phyloP scores from a whole-genome alignment of 2,113 vertebrate genomes.

The Paramisgurnus dabryanus region DNA sequence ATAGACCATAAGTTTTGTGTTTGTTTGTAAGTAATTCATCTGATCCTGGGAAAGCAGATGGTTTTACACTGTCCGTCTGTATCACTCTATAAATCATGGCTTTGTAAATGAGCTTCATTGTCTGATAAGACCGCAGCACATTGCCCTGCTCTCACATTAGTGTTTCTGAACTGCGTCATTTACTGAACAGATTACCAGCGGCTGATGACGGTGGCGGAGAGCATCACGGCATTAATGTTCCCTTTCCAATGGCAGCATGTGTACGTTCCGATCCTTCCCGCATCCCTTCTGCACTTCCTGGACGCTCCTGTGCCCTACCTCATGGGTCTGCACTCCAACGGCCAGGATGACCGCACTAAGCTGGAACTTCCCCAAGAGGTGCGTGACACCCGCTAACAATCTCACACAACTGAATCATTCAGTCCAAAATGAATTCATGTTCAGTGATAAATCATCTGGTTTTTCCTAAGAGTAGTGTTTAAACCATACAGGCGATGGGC shows the following conservation, averaged over 20 bases:
- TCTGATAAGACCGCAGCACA: background rate
- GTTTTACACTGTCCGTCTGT: background rate
- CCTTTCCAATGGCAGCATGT: conserved; percentile 98
- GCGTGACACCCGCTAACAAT: conserved; percentile 30
- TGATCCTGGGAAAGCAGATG: background rate
- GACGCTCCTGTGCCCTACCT: conserved; percentile 96
- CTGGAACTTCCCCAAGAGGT: conserved; percentile 97
- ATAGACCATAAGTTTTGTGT: background rate
- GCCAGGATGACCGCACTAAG: conserved; percentile 88
- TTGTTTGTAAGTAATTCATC: background rate
- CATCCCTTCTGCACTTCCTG: conserved; percentile 92
- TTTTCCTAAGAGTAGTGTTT: background rate
- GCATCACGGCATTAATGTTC: conserved; percentile 90
- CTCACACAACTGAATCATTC: background rate
- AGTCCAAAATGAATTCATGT: background rate
- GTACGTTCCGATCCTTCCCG: conserved; percentile 93
- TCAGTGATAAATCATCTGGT: background rate
- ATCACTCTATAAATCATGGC: background rate
- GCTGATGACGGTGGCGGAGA: conserved; percentile 94
- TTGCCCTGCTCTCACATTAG: background rate
- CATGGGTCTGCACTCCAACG: conserved; percentile 94
- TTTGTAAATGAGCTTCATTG: background rate
- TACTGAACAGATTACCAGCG: conserved; percentile 87
- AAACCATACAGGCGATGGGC: background rate
- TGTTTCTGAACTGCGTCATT: background rate